Evolutionary conservation across 53 echinoderm and acorn worm species (phyloP), one percentile per base, ranked within the genome.

Genomic region (Arbacia lixula): DNA sequence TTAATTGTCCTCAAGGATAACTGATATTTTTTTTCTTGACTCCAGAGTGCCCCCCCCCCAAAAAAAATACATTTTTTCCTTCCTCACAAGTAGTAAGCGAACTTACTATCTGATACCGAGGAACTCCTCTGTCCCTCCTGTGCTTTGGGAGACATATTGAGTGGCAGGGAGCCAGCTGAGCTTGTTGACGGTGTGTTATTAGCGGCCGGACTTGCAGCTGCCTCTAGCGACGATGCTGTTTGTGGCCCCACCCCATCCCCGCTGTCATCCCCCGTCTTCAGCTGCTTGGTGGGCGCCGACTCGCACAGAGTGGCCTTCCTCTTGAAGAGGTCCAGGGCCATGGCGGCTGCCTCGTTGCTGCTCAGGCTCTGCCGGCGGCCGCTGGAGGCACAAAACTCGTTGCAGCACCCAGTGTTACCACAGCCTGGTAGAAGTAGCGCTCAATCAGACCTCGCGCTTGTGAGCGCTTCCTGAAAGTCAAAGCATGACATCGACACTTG

Each of bases 361-460:
- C 86, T 88, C 62, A 94, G 87, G 11, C 65, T 88, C 26, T 84
- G 34, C 6, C 49, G 71, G 6, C 87, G 84, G 6, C 88, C 76
- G 46, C 92, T 98, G 57, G 94, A 92, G 46, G 94, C 94, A 36
- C 97, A 97, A 83, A 89, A 68, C 81, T 90, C 94, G 30, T 98
- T 98, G 57, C 88, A 83, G 40, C 98, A 98, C 6, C 60, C 21
- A 1, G 77, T 20, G 50, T 93, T 91, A 0, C 94, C 94, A 30
- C 94, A 94, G 60, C 93, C 98, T 98, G 98, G 88, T 92, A 98
- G 92, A 94, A 98, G 68, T 92, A 98, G 72, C 92, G 94, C 81
- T 98, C 94, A 71, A 98, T 98, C 25, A 92, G 90, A 37, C 86
- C 81, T 36, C 88, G 84, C 46, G 94, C 98, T 50, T 87, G 90